Conservation (phyloP, 30 jellyfish, hydroid and myxozoan genomes). For the Pelagia noctiluca region DNA sequence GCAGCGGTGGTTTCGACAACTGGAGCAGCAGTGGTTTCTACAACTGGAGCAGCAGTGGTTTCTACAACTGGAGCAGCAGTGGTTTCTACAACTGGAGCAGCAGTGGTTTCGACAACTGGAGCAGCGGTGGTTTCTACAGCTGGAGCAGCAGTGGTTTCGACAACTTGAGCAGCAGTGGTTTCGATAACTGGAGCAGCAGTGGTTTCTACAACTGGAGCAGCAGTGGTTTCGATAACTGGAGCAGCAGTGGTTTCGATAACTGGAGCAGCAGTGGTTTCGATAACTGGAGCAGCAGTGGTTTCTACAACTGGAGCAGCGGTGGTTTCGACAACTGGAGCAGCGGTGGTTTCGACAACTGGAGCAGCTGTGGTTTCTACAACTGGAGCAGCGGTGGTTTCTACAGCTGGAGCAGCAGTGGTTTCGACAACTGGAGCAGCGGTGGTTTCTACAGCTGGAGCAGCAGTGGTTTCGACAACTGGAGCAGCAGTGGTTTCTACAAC, state of each 20-base stretch:
- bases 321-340: constrained; percentile 24
- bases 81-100: constrained; percentile 54
- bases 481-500: constrained; percentile 39
- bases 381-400: constrained; percentile 37
- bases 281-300: constrained; percentile 46
- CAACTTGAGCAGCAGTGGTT: constrained; percentile 38
- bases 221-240: constrained; percentile 38
- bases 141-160: constrained; percentile 28
- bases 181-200: constrained; percentile 41
- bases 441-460: constrained; percentile 39
- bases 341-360: constrained; percentile 25
- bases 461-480: constrained; percentile 24
- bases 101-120: constrained; percentile 60
- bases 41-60: constrained; percentile 27
- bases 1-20: constrained; percentile 12
- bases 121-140: constrained; percentile 45
- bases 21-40: background rate
- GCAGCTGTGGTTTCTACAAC: constrained; percentile 32
- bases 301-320: constrained; percentile 33
- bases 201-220: constrained; percentile 54
- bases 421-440: constrained; percentile 38
- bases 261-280: constrained; percentile 46
- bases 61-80: constrained; percentile 26
- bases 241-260: constrained; percentile 42
- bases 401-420: constrained; percentile 42